These are phyloP conservation scores for Stenoptilia bipunctidactyla DNA, from an alignment of 2,888 invertebrate genomes.

Conservation along the genomic window DNA sequence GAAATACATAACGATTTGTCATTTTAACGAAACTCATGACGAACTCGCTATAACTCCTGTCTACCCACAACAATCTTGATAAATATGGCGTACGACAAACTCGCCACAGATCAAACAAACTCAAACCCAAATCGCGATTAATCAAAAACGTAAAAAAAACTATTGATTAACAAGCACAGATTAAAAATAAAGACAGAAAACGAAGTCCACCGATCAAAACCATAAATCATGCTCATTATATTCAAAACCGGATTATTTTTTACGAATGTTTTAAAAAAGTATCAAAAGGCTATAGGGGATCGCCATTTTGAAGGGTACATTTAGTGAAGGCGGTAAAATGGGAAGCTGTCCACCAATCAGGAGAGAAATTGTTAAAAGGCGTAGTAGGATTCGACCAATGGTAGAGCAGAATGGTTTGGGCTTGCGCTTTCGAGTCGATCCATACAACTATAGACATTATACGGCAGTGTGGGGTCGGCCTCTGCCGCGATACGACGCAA, in stretches of 20 bases:
- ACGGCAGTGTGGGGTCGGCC: constrained; percentile 66
- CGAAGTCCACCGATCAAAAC: constrained; percentile 54
- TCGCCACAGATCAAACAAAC: constrained; percentile 28
- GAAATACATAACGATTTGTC: too few species aligned
- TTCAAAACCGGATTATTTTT: constrained; percentile 68
- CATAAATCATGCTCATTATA: constrained; percentile 72
- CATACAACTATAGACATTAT: constrained; percentile 62
- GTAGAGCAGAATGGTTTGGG: constrained; percentile 31
- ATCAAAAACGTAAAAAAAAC: constrained; percentile 55
- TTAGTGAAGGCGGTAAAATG: constrained; percentile 55
- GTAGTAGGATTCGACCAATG: constrained; percentile 46
- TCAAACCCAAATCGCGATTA: constrained; percentile 41
- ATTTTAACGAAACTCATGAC: too few species aligned
- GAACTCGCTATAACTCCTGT: too few species aligned
- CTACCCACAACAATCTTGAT: constrained; percentile 1
- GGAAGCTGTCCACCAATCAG: constrained; percentile 39
- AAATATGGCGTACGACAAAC: neutral
- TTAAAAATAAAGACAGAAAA: constrained; percentile 47
- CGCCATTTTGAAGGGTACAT: constrained; percentile 65
- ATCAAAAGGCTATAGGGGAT: constrained; percentile 64
- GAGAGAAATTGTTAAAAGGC: constrained; percentile 38
- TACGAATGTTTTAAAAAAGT: constrained; percentile 65
- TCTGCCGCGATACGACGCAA: constrained; percentile 43
- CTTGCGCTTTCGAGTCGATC: constrained; percentile 65
- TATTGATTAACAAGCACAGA: constrained; percentile 60